Base-by-base conservation (phyloP, 2,888 invertebrate genomes). In the Lochmaea crataegi region DNA sequence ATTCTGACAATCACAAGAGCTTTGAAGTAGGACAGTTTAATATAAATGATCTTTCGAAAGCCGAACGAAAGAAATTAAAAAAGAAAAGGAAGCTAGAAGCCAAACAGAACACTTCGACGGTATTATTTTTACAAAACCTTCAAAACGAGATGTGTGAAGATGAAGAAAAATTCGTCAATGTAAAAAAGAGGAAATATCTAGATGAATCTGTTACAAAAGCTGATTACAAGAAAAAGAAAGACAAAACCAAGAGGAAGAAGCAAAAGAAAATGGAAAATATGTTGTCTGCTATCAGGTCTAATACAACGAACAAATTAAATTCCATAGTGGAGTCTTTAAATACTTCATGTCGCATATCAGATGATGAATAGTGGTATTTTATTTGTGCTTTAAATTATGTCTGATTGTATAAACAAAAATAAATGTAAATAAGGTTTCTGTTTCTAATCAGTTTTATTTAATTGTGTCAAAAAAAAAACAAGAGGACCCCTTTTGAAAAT, bases 331-430 rank as follows among this genome's bases (percentile, higher is more conserved):
- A 79, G 68, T 83, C 83, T 14, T 77, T 86, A 45, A 83, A 84
- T 70, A 78, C 79, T 67, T 76, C 83, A 68, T 85, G 86, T 77
- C 83, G 84, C 75, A 85, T 86, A 78, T 84, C 84, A 67, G 84
- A 84, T 72, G 80, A 81, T 75, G 82, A 83, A 68, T 83, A 71
- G 78, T 67, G n/a, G 2, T 14, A 5, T 16, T 53, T 10, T 11
- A 22, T 53, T 2, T n/a, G 3, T 9, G 9, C n/a, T n/a, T 7
- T 51, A 51, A 11, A 51, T 7, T 51, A n/a, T 51, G 51, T 51
- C 16, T 6, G 32, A 32, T 32, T 38, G 9, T 38, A 6, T 38
- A 38, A 9, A 38, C 1, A 38, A 38, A 1, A 38, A 38, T 38
- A 38, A 38, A 38, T 38, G 32, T 38, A 38, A 38, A 38, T 38